Conservation (phyloP, 2,888 invertebrate species). For the Ophioninae sp. region DNA sequence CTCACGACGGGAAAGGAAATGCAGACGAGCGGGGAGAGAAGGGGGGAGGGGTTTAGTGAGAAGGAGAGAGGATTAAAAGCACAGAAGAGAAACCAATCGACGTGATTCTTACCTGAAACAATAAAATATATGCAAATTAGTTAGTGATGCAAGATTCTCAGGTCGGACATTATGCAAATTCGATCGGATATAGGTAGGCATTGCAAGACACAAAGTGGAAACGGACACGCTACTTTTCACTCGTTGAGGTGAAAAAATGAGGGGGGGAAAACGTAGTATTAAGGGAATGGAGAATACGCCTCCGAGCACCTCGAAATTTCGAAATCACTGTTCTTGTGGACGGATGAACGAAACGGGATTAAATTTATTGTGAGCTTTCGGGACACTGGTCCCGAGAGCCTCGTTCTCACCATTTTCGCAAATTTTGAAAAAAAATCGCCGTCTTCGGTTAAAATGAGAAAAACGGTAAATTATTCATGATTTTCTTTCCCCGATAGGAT, state of each 20-base stretch:
- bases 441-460: too few species aligned
- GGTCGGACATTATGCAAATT: constrained; percentile 55
- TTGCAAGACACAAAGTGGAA: constrained; percentile 24
- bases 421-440: too few species aligned
- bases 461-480: too few species aligned
- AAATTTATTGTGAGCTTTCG: too few species aligned
- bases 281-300: constrained; percentile 53
- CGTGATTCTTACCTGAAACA: constrained; percentile 58
- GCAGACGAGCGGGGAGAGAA: not conserved
- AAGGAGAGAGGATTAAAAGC: constrained; percentile 1
- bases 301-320: too few species aligned
- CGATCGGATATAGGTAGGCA: constrained; percentile 50
- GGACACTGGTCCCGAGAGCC: too few species aligned
- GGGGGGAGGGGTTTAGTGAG: not conserved
- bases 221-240: constrained; percentile 37
- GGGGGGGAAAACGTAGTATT: constrained; percentile 4
- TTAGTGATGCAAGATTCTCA: constrained; percentile 51
- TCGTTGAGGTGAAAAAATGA: constrained; percentile 19
- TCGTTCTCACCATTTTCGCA: too few species aligned
- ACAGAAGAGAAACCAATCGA: constrained; percentile 9
- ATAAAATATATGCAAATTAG: constrained; percentile 59
- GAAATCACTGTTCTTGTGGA: too few species aligned
- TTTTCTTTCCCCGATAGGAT: too few species aligned
- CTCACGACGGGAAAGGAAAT: constrained; percentile 31
- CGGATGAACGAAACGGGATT: too few species aligned